Base-by-base conservation (phyloP, 1,140 invertebrate genomes). In the Drosophila tropicalis region DNA sequence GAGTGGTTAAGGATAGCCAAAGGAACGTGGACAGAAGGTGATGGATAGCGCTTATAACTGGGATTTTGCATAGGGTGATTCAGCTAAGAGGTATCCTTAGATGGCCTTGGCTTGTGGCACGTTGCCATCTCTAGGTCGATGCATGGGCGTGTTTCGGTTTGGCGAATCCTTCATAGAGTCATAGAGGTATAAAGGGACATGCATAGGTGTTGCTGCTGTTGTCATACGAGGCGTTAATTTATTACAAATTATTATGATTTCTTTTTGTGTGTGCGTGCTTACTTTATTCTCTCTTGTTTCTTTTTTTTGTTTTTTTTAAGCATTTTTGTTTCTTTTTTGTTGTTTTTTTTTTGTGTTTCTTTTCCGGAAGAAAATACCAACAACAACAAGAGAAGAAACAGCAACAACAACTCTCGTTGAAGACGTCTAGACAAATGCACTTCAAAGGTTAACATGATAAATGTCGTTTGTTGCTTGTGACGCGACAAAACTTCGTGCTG, bases 361-460 rank as follows among this genome's bases (percentile, higher is more conserved):
- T 67, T 77, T 72, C 62, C 75, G 72, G 75, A 63, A 74, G 39
- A 36, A 54, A 17, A 19, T 5, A 29, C 25, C 29, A 41, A 17
- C 58, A 76, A 65, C 72, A 75, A 60, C 63, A 71, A 25, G 47
- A 67, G 29, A 57, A 74, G 39, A 62, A 70, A 55, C 47, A 70
- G 67, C 63, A 84, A 29, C 64, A 72, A 62, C 51, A 78, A 80
- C 54, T 72, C 84, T 80, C 74, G 84, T 89, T 89, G 84, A 89
- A 89, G 84, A 89, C 84, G 84, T 89, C 84, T 89, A 89, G 84
- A 89, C 84, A 89, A 89, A 89, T 89, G 84, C 84, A 89, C 84
- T 89, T 89, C 84, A 89, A 89, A 89, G 84, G 84, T 89, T 89
- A 89, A 89, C 84, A 89, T 89, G 84, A 89, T 89, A 89, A 89